Conservation (phyloP, 2,113 vertebrate genomes). For the Dicaeum eximium region DNA sequence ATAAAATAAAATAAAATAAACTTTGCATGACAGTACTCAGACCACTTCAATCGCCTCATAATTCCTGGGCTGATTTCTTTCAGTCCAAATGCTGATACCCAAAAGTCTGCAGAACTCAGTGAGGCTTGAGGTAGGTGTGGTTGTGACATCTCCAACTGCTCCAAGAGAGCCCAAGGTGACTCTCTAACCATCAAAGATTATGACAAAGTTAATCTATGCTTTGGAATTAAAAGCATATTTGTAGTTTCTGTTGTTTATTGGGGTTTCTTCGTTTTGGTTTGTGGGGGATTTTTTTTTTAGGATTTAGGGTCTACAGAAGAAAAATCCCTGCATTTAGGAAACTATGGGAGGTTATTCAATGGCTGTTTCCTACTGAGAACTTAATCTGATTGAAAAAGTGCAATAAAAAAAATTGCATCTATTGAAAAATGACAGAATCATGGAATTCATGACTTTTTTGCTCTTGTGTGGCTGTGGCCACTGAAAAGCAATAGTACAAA, state of each 20-base stretch:
- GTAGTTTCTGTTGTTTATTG: rapidly evolving
- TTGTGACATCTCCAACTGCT: not conserved
- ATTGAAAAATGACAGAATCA: not conserved
- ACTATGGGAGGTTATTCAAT: not conserved
- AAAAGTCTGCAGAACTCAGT: not conserved
- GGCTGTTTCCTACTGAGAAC: not conserved
- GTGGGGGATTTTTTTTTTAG: too few species aligned
- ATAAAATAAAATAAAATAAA: too few species aligned
- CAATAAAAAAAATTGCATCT: not conserved
- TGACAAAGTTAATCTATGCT: not conserved
- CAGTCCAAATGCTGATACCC: not conserved
- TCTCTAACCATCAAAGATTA: not conserved
- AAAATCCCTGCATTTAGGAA: not conserved
- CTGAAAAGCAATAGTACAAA: not conserved
- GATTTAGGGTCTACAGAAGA: too few species aligned
- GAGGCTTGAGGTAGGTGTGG: not conserved
- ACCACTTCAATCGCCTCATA: not conserved
- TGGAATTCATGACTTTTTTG: not conserved
- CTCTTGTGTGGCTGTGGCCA: not conserved
- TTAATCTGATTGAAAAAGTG: not conserved
- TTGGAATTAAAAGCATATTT: not conserved
- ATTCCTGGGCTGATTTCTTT: not conserved
- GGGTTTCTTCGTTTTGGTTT: too few species aligned
- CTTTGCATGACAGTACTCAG: not conserved
- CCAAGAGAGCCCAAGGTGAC: not conserved